phyloP scores from a whole-genome alignment of 2,888 invertebrate genomes.

The Alentia gelatinosa region DNA sequence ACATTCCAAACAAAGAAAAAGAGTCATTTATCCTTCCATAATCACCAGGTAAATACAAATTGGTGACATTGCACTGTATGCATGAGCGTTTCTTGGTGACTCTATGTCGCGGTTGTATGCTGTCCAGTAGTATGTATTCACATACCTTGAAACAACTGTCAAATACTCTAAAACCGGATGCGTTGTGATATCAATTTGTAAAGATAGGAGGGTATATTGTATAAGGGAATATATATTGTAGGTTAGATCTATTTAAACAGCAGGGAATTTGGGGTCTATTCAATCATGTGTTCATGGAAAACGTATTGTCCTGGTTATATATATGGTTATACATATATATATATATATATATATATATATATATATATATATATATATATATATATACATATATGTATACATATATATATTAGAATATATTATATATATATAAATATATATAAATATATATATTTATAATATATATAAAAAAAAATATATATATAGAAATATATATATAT shows the following conservation, averaged over 20 bases:
- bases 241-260: neutral
- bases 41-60: neutral
- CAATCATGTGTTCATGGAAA: too few relatives aligned
- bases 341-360: neutral
- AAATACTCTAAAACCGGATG: neutral
- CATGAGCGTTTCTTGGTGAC: neutral
- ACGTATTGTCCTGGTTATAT: too few relatives aligned
- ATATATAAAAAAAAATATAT: neutral
- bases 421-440: neutral
- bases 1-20: neutral
- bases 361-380: neutral
- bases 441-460: neutral
- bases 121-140: too few relatives aligned
- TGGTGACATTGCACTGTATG: neutral
- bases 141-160: slow-evolving; percentile 37
- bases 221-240: neutral
- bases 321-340: neutral
- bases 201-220: neutral
- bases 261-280: neutral
- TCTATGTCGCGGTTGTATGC: neutral
- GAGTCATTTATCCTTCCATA: neutral
- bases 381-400: neutral
- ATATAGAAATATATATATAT: neutral
- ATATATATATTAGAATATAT: too few relatives aligned
- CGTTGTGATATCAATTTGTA: neutral